Percentiles rank a stretch among this genome's conserved stretches.
phyloP scores from a whole-genome alignment of 2,888 invertebrate genomes.

The Buathra laborator region DNA sequence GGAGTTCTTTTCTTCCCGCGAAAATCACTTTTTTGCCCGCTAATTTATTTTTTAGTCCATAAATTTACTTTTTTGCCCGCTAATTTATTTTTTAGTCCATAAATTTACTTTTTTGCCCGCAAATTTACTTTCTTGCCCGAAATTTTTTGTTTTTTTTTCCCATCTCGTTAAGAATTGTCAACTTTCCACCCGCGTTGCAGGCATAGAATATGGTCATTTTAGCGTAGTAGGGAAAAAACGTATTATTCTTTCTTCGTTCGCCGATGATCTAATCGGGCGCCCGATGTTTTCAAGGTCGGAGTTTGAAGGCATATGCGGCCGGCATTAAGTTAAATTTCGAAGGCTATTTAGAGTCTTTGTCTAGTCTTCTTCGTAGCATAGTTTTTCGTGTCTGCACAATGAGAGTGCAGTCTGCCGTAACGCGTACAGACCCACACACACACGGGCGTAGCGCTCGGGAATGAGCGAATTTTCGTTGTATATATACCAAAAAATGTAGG shows the following conservation, averaged over 20 bases:
- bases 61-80: too few relatives aligned
- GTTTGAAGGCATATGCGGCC: constrained; percentile 39
- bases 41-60: too few relatives aligned
- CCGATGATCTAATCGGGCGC: constrained; percentile 47
- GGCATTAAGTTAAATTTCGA: constrained; percentile 42
- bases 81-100: too few relatives aligned
- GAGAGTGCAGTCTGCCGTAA: constrained; percentile 53
- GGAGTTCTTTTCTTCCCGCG: too few relatives aligned
- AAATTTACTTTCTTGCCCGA: too few relatives aligned
- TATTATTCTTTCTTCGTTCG: constrained; percentile 23
- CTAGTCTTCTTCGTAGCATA: constrained; percentile 24
- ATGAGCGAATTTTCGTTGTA: background rate
- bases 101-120: too few relatives aligned
- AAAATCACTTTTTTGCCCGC: too few relatives aligned
- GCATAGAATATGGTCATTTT: too few relatives aligned
- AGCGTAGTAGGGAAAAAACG: too few relatives aligned
- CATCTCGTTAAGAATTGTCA: too few relatives aligned
- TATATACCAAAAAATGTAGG: constrained; percentile 67
- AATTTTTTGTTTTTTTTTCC: too few relatives aligned
- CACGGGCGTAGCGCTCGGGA: background rate
- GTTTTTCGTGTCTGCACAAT: constrained; percentile 30
- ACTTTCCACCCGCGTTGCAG: too few relatives aligned
- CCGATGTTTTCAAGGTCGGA: constrained; percentile 52
- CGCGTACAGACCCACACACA: background rate
- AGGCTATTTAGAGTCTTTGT: constrained; percentile 40